phyloP scores from a whole-genome alignment of 1,140 invertebrate genomes.

The Orius laevigatus region DNA sequence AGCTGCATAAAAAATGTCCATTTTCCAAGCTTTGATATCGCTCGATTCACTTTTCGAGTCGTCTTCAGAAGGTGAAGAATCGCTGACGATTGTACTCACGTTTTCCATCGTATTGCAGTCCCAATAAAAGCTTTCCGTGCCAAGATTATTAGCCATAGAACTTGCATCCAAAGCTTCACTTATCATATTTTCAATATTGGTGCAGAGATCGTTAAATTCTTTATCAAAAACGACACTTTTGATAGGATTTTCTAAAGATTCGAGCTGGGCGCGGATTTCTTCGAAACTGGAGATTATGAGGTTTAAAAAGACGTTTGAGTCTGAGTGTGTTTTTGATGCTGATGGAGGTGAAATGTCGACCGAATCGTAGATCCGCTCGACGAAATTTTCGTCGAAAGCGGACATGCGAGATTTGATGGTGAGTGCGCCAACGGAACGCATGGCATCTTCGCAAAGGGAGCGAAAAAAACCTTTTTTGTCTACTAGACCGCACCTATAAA shows the following conservation, averaged over 20 bases:
- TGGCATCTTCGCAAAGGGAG: constrained; percentile 7
- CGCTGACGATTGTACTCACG: background rate
- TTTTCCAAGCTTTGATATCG: constrained; percentile 20
- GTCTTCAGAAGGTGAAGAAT: background rate
- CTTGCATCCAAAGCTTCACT: background rate
- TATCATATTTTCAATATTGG: background rate
- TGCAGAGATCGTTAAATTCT: constrained; percentile 3
- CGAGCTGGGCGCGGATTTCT: background rate
- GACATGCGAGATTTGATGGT: background rate
- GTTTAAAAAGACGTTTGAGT: background rate
- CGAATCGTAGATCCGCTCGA: background rate
- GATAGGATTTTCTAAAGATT: constrained; percentile 1
- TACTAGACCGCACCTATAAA: constrained; percentile 3
- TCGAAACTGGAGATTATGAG: constrained; percentile 1
- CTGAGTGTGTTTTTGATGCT: background rate
- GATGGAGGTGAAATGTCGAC: background rate
- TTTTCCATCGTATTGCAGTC: background rate
- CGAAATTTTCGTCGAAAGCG: background rate
- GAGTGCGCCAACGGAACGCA: constrained; percentile 1
- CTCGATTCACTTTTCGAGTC: constrained; percentile 18
- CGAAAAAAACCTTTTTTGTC: constrained; percentile 5
- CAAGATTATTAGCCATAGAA: background rate
- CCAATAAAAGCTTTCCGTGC: background rate
- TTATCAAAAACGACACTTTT: background rate
- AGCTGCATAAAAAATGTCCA: constrained; percentile 13